These are phyloP conservation scores for Oasisia sp. DNA, from an alignment of 2,888 invertebrate species.

Conservation along the genomic window DNA sequence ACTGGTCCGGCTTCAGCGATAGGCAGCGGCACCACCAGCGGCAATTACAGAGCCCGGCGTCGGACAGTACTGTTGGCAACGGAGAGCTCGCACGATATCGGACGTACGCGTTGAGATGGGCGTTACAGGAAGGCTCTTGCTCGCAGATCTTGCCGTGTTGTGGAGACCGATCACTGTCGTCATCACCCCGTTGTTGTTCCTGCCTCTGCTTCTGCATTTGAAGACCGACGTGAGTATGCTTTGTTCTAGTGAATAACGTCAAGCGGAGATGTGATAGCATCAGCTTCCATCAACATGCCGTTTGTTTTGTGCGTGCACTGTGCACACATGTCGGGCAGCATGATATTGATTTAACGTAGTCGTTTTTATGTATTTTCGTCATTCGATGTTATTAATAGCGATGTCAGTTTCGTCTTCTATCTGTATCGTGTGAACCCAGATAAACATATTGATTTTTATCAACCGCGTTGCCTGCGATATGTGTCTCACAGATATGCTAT, in stretches of 20 bases:
- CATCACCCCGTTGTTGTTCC: neutral
- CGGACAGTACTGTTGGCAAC: neutral
- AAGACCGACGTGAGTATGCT: neutral
- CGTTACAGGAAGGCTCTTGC: neutral
- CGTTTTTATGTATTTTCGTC: neutral
- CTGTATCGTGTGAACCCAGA: neutral
- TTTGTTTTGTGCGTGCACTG: neutral
- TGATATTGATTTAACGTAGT: neutral
- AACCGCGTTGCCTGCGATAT: neutral
- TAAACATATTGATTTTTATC: neutral
- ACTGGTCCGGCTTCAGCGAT: neutral
- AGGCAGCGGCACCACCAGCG: neutral
- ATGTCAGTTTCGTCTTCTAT: neutral
- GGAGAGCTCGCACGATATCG: neutral
- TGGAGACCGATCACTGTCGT: neutral
- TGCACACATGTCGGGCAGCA: neutral
- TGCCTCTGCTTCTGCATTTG: neutral
- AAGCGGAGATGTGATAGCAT: neutral
- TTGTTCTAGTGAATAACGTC: neutral
- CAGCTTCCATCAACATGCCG: neutral
- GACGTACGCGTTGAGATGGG: neutral
- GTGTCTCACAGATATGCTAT: neutral
- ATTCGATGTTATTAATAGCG: neutral
- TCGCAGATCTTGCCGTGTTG: neutral
- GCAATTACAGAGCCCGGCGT: neutral